Base-by-base conservation (phyloP, 2,888 invertebrate species). In the Dicyrtomina minuta region DNA sequence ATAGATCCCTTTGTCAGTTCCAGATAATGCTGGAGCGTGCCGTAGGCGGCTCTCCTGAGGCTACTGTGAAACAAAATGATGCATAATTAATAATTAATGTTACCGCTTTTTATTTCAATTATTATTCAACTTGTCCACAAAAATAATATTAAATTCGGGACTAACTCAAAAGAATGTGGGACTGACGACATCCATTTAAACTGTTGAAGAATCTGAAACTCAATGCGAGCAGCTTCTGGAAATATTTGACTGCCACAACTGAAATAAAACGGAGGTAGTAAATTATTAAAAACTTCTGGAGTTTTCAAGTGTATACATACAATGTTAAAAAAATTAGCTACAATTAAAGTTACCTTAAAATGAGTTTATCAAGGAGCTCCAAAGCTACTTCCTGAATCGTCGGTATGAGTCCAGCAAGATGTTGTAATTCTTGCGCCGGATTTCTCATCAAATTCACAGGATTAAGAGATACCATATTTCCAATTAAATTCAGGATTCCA, bases 201-300 rank as follows among this genome's bases (percentile, higher is more conserved):
- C 27, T 75, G 69, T 49, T 72, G 70, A 15, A 71, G 13, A 27
- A 75, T 27, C 10, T 71, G 59, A 15, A 73, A 70, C 17, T 76
- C 76, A 2, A 76, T 55, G 33, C 61, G 44, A 4, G 62, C 13
- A n/a, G 62, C 67, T 10, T 74, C 72, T 6, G 71, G 64, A 26
- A 73, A 68, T 8, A 76, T 55, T 55, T 73, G 74, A 43, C 44
- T 70, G 20, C 70, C 73, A 24, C 74, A 69, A 49, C 76, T 76
- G 68, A 1, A 66, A 60, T 15, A 13, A 27, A 24, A 51, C 15
- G 15, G 10, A 43, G 15, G 15, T 15, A 43, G 43, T 43, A 43
- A 15, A 12, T 43, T 15, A 10, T 43, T 10, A 43, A 43, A 12
- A 43, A 43, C 15, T 43, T 12, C 15, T 43, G 10, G 10, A 10